These are phyloP conservation scores for Heliconius cydno DNA, from an alignment of 2,888 invertebrate genomes.

Conservation along the genomic window DNA sequence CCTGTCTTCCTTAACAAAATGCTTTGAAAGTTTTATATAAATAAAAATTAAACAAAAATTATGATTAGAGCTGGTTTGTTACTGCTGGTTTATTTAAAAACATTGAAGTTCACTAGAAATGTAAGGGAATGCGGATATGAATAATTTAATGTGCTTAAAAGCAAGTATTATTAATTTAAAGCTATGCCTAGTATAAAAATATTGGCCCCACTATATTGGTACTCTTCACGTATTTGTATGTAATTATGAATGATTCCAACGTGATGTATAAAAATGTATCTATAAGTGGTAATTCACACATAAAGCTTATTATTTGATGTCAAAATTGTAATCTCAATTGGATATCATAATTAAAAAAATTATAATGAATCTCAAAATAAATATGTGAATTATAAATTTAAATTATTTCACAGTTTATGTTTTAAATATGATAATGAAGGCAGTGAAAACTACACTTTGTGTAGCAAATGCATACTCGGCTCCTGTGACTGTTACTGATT, in stretches of 20 bases:
- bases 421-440: background rate
- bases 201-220: conserved; percentile 35
- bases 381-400: background rate
- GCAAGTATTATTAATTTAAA: conserved; percentile 42
- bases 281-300: no score
- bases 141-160: conserved; percentile 38
- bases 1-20: conserved; percentile 63
- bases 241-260: conserved; percentile 13
- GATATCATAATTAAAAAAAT: background rate
- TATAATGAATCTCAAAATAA: conserved; percentile 9
- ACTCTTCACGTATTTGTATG: conserved; percentile 1
- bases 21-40: conserved; percentile 23
- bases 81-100: conserved; percentile 10
- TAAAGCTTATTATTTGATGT: background rate
- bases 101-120: conserved; percentile 24
- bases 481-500: background rate
- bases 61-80: background rate
- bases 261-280: background rate
- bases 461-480: background rate
- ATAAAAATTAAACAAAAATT: conserved; percentile 10
- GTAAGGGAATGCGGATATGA: conserved; percentile 21
- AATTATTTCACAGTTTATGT: background rate
- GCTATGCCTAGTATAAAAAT: conserved; percentile 39
- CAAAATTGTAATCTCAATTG: conserved; percentile 7
- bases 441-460: background rate